A percentile compares a stretch with the other conserved stretches of the same genome.
Evolutionary conservation across 92 coral and sea anemone genomes (phyloP).

Genomic region (Ricordea florida): DNA sequence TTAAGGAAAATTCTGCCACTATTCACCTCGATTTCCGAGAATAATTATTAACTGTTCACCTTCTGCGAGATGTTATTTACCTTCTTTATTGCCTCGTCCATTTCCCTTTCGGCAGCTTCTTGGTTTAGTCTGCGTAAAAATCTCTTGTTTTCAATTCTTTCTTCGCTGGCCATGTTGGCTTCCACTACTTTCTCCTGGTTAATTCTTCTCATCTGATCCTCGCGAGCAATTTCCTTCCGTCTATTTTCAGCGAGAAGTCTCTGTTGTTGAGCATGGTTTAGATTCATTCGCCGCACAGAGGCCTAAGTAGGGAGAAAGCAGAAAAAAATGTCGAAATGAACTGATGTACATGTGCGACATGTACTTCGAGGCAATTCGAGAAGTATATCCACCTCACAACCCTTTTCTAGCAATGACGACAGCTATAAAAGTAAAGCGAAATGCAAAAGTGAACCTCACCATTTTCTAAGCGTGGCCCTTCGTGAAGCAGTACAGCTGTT

Average conservation of each 20-base stretch:
- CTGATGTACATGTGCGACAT: no score
- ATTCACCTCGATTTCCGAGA: no score
- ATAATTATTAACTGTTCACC: no score
- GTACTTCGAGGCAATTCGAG: no score
- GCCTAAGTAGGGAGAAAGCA: constrained; percentile 59
- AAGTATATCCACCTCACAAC: no score
- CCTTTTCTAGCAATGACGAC: no score
- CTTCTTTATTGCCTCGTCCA: constrained; percentile 85
- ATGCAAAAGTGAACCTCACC: no score
- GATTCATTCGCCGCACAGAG: constrained; percentile 78
- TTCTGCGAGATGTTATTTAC: no score
- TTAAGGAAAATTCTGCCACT: no score
- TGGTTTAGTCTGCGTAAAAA: constrained; percentile 88
- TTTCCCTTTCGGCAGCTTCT: constrained; percentile 89
- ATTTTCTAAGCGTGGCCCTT: no score
- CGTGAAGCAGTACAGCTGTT: no score
- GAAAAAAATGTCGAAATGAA: not conserved
- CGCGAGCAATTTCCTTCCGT: constrained; percentile 82
- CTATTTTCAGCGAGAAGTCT: constrained; percentile 81
- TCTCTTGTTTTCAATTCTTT: constrained; percentile 91
- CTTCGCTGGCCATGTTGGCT: constrained; percentile 96
- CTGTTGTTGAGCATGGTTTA: constrained; percentile 92
- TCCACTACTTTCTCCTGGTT: constrained; percentile 78
- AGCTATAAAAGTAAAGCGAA: no score
- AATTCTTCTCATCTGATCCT: constrained; percentile 88